phyloP scores from a whole-genome alignment of 1,140 invertebrate genomes.

The Drosophila subobscura region DNA sequence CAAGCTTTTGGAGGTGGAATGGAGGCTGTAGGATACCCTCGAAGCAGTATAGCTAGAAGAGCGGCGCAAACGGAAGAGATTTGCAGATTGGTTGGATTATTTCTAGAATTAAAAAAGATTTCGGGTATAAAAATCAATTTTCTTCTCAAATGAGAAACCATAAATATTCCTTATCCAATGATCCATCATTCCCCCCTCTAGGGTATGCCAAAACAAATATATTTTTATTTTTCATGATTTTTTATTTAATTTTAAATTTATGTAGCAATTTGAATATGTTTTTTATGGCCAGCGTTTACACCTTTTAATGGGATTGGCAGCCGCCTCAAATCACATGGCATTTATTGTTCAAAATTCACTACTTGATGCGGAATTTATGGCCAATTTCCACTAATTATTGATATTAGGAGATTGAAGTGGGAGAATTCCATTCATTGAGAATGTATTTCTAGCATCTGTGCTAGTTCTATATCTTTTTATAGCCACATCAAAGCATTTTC shows the following conservation, averaged over 20 bases:
- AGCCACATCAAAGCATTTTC: slow-evolving; percentile 36
- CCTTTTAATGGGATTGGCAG: slow-evolving; percentile 25
- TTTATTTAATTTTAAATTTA: slow-evolving; percentile 25
- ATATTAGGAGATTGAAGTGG: too few species aligned
- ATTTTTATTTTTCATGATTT: slow-evolving; percentile 36
- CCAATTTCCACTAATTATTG: slow-evolving; percentile 2
- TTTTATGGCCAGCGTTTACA: slow-evolving; percentile 34
- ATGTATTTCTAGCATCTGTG: too few species aligned
- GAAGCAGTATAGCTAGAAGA: too few species aligned
- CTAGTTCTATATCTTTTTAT: not conserved
- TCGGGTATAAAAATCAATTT: not conserved
- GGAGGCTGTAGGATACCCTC: too few species aligned
- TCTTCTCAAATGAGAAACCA: not conserved
- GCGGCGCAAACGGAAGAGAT: too few species aligned
- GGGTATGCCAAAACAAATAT: not conserved
- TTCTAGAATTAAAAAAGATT: too few species aligned
- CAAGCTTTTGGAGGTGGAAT: too few species aligned
- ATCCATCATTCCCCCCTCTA: too few species aligned
- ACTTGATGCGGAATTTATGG: not conserved
- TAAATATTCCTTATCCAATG: not conserved
- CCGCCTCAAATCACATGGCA: not conserved
- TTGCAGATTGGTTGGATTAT: too few species aligned
- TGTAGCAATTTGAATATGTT: slow-evolving; percentile 38
- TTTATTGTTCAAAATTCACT: too few species aligned
- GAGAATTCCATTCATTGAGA: not conserved